Base-by-base conservation (phyloP, 1,140 invertebrate genomes). In the Drosophila fuyamai region DNA sequence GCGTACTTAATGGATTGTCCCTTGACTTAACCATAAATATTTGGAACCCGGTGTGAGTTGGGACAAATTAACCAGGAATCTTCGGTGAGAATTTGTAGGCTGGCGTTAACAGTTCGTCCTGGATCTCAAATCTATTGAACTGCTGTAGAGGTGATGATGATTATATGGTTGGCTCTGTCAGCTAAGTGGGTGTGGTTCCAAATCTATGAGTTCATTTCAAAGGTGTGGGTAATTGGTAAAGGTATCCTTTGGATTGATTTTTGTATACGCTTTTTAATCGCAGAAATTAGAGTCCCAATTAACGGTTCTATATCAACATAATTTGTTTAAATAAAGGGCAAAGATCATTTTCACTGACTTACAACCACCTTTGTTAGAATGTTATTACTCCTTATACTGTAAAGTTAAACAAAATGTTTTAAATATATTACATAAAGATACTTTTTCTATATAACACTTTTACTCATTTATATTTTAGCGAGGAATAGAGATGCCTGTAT, bases 11-110 rank as follows among this genome's bases (percentile, higher is more conserved):
- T 80, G 72, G 76, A 76, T 84, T 84, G 81, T 76, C 60, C 82
- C 63, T 76, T 79, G 79, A 86, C 76, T 61, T 66, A 61, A 48
- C 80, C 60, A 88, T 86, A 88, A 83, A 86, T 83, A 88, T 88
- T 82, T 82, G 82, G 73, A 65, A 68, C 77, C 55, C 67, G 50
- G 47, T 67, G 74, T 82, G 78, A 72, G 59, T 65, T 71, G 65
- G 73, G 83, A 88, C 83, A 76, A 88, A 83, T 86, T 76, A 88
- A 82, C 75, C 43, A 71, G 50, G 32, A 36, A 16, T 43, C 44
- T 40, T 70, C 70, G 79, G 83, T 59, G 82, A 82, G 83, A 86
- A 86, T 50, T 88, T 61, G 83, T 73, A 79, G 82, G 82, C 79
- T 86, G 82, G 82, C 79, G 79, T 86, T 82, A 88, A 88, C 82